Percentiles rank a stretch among this genome's conserved stretches.
Conservation (phyloP, 2,888 invertebrate species). For the Pecten maximus region DNA sequence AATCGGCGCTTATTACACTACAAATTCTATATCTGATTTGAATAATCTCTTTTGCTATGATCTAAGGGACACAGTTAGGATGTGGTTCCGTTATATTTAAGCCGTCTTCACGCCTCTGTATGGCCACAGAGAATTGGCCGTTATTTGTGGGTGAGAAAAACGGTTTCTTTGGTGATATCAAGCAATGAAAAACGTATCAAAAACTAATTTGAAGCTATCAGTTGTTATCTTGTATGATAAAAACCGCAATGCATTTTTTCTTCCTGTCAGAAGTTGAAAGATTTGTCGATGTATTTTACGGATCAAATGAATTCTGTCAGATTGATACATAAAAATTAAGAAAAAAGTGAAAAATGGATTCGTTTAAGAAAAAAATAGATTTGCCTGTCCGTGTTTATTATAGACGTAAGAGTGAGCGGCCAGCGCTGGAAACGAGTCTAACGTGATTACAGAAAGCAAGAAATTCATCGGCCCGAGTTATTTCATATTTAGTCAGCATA, state of each 20-base stretch:
- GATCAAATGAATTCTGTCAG: slow-evolving; percentile 30
- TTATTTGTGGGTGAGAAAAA: slow-evolving; percentile 17
- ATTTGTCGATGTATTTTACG: slow-evolving; percentile 6
- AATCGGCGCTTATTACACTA: background rate
- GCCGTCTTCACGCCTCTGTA: background rate
- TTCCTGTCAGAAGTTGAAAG: slow-evolving; percentile 13
- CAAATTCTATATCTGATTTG: slow-evolving; percentile 15
- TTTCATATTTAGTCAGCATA: slow-evolving; percentile 2
- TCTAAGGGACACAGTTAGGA: background rate
- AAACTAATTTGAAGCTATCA: slow-evolving; percentile 23
- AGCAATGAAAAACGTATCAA: slow-evolving; percentile 33
- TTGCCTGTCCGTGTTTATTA: background rate
- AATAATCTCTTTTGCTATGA: slow-evolving; percentile 18
- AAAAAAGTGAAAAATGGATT: slow-evolving; percentile 25
- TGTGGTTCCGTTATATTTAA: slow-evolving; percentile 4
- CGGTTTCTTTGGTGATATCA: slow-evolving; percentile 22
- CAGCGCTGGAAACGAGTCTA: background rate
- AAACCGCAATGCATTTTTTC: slow-evolving; percentile 23
- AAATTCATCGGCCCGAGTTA: background rate
- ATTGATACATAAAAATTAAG: slow-evolving; percentile 26
- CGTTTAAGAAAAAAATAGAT: background rate
- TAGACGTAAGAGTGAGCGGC: background rate
- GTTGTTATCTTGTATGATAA: slow-evolving; percentile 4
- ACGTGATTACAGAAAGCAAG: background rate
- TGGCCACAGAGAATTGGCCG: slow-evolving; percentile 3